Percentiles rank a stretch among this genome's conserved stretches.
phyloP scores from a whole-genome alignment of 1,140 invertebrate genomes.

The Panagrolaimus sp. region DNA sequence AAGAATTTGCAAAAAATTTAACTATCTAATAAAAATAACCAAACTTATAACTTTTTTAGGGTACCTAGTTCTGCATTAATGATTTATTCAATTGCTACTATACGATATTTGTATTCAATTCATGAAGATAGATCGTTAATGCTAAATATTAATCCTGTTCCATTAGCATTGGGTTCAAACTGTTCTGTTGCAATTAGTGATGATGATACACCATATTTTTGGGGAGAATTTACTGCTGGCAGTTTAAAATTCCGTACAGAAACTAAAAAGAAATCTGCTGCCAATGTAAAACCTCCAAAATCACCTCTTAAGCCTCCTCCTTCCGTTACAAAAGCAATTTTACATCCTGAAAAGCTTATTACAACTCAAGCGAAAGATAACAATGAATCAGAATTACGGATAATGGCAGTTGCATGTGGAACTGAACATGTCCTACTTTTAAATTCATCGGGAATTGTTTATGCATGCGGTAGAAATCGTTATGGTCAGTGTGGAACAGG shows the following conservation, averaged over 20 bases:
- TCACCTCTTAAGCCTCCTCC: not conserved
- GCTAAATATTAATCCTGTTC: not conserved
- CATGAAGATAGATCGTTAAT: not conserved
- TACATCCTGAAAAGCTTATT: not conserved
- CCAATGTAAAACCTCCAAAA: slow-evolving; percentile 15
- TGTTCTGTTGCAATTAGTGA: slow-evolving; percentile 33
- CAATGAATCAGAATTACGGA: slow-evolving; percentile 27
- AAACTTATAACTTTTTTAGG: not conserved
- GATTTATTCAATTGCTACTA: not conserved
- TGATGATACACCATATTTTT: slow-evolving; percentile 32
- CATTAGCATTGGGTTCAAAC: slow-evolving; percentile 29
- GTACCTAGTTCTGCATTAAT: not conserved
- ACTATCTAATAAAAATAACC: too few relatives aligned
- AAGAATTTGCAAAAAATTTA: too few relatives aligned
- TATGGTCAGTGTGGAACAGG: slow-evolving; percentile 73
- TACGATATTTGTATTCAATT: not conserved
- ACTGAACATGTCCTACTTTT: slow-evolving; percentile 73
- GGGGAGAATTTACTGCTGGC: slow-evolving; percentile 48
- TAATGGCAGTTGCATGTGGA: slow-evolving; percentile 67
- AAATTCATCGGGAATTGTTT: slow-evolving; percentile 80
- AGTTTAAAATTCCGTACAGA: slow-evolving; percentile 20
- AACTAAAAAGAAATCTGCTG: not conserved
- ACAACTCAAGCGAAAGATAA: not conserved
- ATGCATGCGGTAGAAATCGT: slow-evolving; percentile 77
- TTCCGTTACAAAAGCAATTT: not conserved